A percentile compares a stretch with the other conserved stretches of the same genome.
These are phyloP conservation scores for Erpetoichthys calabaricus DNA, from an alignment of 2,797 vertebrate species.

Conservation along the genomic window DNA sequence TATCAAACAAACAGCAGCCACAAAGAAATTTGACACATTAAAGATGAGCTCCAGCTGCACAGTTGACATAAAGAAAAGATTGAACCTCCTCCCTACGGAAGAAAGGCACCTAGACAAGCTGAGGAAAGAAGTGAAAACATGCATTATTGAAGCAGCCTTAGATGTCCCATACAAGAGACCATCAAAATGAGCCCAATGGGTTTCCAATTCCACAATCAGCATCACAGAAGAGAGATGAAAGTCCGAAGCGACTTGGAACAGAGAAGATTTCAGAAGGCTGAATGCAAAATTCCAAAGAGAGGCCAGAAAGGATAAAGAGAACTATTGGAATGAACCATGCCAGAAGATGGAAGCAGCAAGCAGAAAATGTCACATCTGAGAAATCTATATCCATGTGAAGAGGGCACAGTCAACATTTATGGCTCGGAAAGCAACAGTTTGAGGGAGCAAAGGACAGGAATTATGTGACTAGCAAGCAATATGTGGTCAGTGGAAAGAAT, in stretches of 20 bases:
- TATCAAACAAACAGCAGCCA: too few species aligned
- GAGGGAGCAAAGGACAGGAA: too few species aligned
- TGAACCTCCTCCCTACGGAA: not conserved
- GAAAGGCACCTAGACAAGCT: not conserved
- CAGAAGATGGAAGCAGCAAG: not conserved
- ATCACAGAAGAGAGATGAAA: not conserved
- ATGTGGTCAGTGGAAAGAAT: not conserved
- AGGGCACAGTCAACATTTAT: too few species aligned
- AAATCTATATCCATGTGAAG: too few species aligned
- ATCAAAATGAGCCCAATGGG: not conserved
- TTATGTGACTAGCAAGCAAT: too few species aligned
- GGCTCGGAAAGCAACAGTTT: too few species aligned
- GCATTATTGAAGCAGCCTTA: too few species aligned
- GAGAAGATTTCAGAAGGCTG: not conserved
- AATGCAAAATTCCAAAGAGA: not conserved
- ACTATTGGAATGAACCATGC: not conserved
- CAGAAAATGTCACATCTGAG: too few species aligned
- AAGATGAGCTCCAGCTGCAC: too few species aligned
- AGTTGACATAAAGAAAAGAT: not conserved
- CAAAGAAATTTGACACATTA: too few species aligned
- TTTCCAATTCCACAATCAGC: not conserved
- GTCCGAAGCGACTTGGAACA: not conserved
- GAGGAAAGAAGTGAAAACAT: not conserved
- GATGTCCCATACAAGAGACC: not conserved
- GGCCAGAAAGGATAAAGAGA: slow-evolving; percentile 2